Evolutionary conservation across 2,113 vertebrate species (phyloP), one percentile per base, ranked within the genome.

Genomic region (Indri indri): DNA sequence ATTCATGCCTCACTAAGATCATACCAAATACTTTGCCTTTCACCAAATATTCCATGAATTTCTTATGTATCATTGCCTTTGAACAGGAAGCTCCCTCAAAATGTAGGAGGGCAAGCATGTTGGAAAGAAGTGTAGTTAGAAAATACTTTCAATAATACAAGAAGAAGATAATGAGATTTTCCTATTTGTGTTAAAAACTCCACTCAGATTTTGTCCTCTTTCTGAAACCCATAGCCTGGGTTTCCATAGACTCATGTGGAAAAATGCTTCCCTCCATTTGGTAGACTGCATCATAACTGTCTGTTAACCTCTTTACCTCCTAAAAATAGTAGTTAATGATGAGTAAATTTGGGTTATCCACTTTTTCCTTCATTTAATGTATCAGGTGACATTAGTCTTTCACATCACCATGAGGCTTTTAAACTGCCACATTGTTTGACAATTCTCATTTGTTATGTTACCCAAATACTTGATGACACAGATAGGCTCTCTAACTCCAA

Each of bases 361-460:
- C 18, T 68, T 81, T 92, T 92, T 57, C 8, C 40, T 59, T 89
- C 47, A 94, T 77, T 95, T 89, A 88, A 18, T 32, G 8, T 73
- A 59, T 73, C 32, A 86, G 42, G 42, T 86, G 23, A 79, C 47
- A 65, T 22, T 94, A 50, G 16, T 32, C 9, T 93, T 96, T 94
- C 77, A 85, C 47, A 79, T 68, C 63, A 45, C 70, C 47, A 47
- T 61, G 22, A 82, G 1, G 25, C 52, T 83, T 88, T 93, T 74
- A 77, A 8, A 61, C 8, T 86, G 37, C 20, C 63, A 87, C 16
- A 76, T 10, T 89, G 59, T 52, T 88, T 96, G 45, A 91, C 37
- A 92, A 81, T 90, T 96, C 42, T 90, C 40, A 74, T 82, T 94
- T 90, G 37, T 4, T 91, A 59, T 84, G 63, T 65, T 74, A 59